These are phyloP conservation scores for Nothobranchius kuhntae DNA, from an alignment of 2,113 vertebrate species.

Conservation along the genomic window DNA sequence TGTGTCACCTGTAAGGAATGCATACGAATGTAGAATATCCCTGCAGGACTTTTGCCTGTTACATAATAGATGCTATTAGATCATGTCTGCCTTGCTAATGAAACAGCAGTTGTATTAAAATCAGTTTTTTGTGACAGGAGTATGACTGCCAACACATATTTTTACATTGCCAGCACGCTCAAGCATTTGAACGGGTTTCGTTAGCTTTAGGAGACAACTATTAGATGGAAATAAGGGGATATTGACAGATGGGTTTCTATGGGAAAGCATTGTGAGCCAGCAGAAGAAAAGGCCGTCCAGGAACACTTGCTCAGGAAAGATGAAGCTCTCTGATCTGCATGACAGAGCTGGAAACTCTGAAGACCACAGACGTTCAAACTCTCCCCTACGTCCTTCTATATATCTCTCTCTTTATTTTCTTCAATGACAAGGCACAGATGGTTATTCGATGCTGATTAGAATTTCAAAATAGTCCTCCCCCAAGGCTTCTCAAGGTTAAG, in stretches of 20 bases:
- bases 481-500: conserved; percentile 44
- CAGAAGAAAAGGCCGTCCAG: conserved; percentile 40
- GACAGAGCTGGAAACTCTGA: conserved; percentile 48
- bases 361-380: conserved; percentile 47
- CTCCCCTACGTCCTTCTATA: background rate
- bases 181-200: conserved; percentile 31
- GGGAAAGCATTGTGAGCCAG: conserved; percentile 46
- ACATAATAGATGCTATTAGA: conserved; percentile 47
- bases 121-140: background rate
- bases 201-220: conserved; percentile 49
- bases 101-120: conserved; percentile 23
- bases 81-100: conserved; percentile 47
- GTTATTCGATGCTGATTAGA: conserved; percentile 68
- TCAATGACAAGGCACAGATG: conserved; percentile 59
- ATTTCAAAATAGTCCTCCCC: conserved; percentile 66
- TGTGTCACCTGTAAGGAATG: conserved; percentile 38
- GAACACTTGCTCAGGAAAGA: conserved; percentile 51
- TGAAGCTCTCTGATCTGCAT: conserved; percentile 39
- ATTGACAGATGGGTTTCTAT: conserved; percentile 67
- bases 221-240: conserved; percentile 61
- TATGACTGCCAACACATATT: no score
- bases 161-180: conserved; percentile 1
- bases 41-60: conserved; percentile 32
- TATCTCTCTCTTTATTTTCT: conserved; percentile 31
- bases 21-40: conserved; percentile 23